Base-by-base conservation (phyloP, 92 coral and sea anemone genomes). In the Metridium senile region DNA sequence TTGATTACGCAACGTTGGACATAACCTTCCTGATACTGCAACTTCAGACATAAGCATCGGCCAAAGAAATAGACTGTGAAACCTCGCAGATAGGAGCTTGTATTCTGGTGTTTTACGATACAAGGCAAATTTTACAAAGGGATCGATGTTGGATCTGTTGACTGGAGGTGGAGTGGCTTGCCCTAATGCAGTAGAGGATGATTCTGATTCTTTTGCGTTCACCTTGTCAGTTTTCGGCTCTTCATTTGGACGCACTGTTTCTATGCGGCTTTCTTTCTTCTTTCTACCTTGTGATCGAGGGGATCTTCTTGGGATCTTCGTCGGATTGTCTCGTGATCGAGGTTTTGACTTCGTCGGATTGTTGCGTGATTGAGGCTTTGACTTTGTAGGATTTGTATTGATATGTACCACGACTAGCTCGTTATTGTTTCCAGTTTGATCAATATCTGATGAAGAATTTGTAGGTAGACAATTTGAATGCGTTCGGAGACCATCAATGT, bases 51-150 rank as follows among this genome's bases (percentile, higher is more conserved):
- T 74, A 22, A 95, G 79, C 59, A 91, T 86, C 1, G 99, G 99
- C 99, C 99, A 95, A 59, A 89, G 78, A 70, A 95, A 95, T 19
- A 95, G 78, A 47, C 97, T 87, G 21, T 78, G 83, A 70, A 95
- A 95, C 45, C 99, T 94, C 26, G 90, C 79, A 19, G 86, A 72
- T 46, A 95, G 85, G 67, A 89, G 69, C 69, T 85, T 88, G 79
- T 89, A 92, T 33, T 88, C 88, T 43, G 74, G 52, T 11, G 98
- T 68, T 74, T 91, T 83, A 9, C 88, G 75, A 62, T 83, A 89
- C n/a, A 68, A 33, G 27, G 67, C 52, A 72, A 62, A 68, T 57
- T 35, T 77, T 57, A 84, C 58, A 65, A 53, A 69, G 26, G 80
- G 57, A 57, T 35, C 75, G 33, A 32, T 31, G 46, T 70, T 33